A percentile compares a stretch with the other conserved stretches of the same genome.
Conservation (phyloP, 2,797 vertebrate species). For the Microchirus variegatus region DNA sequence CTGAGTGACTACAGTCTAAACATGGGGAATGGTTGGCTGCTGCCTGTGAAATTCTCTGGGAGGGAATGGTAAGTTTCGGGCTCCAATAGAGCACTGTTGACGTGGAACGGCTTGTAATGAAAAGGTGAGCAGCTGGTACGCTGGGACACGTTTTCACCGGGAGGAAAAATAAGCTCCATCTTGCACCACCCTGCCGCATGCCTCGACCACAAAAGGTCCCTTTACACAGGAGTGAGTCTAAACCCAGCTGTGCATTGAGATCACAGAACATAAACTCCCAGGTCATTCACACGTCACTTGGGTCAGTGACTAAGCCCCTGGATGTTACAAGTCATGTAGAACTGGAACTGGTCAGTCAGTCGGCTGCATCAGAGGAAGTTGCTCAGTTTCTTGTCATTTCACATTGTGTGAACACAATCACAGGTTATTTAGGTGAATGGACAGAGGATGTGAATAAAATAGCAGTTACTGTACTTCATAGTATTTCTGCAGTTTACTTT, state of each 20-base stretch:
- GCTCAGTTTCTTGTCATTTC: conserved; percentile 1
- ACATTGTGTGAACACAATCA: conserved; percentile 4
- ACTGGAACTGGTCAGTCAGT: conserved; percentile 12
- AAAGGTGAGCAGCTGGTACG: conserved; percentile 54
- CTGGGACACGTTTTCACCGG: conserved; percentile 44
- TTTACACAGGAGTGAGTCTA: conserved; percentile 60
- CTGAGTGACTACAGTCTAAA: conserved; percentile 64
- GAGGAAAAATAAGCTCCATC: conserved; percentile 54
- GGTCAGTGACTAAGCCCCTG: conserved; percentile 47
- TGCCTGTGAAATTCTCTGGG: conserved; percentile 67
- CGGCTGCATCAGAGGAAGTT: conserved; percentile 15
- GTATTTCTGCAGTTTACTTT: conserved; percentile 8
- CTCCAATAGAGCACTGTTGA: conserved; percentile 57
- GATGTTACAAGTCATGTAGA: conserved; percentile 45
- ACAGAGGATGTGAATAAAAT: conserved; percentile 15
- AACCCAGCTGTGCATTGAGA: conserved; percentile 43
- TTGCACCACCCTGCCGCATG: conserved; percentile 73
- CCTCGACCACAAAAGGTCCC: conserved; percentile 72
- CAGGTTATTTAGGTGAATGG: conserved; percentile 11
- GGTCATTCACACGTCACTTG: conserved; percentile 61
- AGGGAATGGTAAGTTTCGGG: conserved; percentile 61
- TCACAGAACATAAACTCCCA: conserved; percentile 48
- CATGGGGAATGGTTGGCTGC: conserved; percentile 53
- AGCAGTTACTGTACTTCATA: not conserved
- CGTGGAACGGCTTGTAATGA: conserved; percentile 58